phyloP scores from a whole-genome alignment of 2,113 vertebrate genomes.

The Orthonyx spaldingii region DNA sequence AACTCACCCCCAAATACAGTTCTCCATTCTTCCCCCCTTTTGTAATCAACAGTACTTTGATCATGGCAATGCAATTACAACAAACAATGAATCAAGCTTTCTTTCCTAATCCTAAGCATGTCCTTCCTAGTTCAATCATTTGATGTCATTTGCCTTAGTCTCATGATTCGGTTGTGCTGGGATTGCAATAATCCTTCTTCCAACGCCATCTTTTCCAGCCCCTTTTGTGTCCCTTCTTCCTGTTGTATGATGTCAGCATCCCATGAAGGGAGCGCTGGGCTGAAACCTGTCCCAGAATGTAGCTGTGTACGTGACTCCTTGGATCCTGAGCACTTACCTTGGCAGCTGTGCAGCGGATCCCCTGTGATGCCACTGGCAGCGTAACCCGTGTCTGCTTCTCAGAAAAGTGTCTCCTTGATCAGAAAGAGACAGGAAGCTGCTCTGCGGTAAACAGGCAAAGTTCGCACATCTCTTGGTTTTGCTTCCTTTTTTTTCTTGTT shows the following conservation, averaged over 20 bases:
- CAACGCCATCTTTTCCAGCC: neutral
- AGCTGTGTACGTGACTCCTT: neutral
- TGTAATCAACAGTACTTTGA: neutral
- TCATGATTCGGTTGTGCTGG: neutral
- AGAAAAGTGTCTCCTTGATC: constrained; percentile 1
- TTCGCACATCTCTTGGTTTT: neutral
- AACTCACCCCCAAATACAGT: neutral
- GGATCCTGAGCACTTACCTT: constrained; percentile 53
- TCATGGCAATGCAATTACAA: neutral
- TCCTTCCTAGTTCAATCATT: neutral
- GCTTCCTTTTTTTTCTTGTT: neutral
- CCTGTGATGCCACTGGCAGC: neutral
- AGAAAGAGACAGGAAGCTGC: constrained; percentile 67
- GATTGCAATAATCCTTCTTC: neutral
- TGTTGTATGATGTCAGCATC: neutral
- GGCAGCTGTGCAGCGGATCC: neutral
- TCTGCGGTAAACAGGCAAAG: constrained; percentile 42
- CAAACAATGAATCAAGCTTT: neutral
- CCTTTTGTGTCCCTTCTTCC: neutral
- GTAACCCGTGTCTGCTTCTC: neutral
- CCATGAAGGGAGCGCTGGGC: neutral
- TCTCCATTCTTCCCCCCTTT: neutral
- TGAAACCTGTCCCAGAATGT: neutral
- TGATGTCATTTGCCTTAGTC: neutral
- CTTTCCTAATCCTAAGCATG: neutral